Percentiles rank a stretch among this genome's conserved stretches.
Evolutionary conservation across 2,113 vertebrate species (phyloP).

Genomic region (Bettongia penicillata): DNA sequence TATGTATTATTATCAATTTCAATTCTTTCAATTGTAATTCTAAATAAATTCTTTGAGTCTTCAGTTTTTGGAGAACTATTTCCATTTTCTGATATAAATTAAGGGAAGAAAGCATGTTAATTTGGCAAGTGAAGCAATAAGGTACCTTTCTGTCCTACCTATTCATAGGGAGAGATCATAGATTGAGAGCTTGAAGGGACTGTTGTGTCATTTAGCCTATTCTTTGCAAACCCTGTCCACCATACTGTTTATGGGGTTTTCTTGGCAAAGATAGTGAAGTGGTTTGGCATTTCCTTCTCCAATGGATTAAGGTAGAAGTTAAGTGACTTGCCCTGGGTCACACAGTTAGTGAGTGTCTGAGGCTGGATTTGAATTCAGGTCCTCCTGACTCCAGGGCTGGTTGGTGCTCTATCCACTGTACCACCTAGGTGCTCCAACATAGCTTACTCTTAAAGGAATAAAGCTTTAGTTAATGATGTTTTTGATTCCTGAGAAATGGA

Average conservation of each 20-base stretch:
- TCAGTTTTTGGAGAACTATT: not conserved
- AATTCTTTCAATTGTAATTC: not conserved
- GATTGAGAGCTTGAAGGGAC: not conserved
- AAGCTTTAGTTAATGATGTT: not conserved
- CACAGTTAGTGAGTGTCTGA: no score
- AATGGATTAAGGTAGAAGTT: not conserved
- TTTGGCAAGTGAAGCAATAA: not conserved
- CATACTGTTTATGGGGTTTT: not conserved
- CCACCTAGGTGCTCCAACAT: not conserved
- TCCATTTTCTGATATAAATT: not conserved
- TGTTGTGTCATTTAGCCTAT: not conserved
- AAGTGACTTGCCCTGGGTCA: no score
- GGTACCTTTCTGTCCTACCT: not conserved
- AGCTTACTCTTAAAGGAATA: slow-evolving; percentile 18
- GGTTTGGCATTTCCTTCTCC: not conserved
- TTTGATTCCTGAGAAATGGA: slow-evolving; percentile 14
- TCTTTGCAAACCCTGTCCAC: no score
- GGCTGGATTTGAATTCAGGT: not conserved
- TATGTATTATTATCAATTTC: not conserved
- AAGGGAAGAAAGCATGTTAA: not conserved
- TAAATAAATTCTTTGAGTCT: not conserved
- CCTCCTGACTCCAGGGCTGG: not conserved
- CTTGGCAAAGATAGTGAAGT: not conserved
- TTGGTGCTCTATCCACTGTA: not conserved
- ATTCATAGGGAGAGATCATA: not conserved